Conservation (phyloP, 2,113 vertebrate species). For the Gymnobelideus leadbeateri region DNA sequence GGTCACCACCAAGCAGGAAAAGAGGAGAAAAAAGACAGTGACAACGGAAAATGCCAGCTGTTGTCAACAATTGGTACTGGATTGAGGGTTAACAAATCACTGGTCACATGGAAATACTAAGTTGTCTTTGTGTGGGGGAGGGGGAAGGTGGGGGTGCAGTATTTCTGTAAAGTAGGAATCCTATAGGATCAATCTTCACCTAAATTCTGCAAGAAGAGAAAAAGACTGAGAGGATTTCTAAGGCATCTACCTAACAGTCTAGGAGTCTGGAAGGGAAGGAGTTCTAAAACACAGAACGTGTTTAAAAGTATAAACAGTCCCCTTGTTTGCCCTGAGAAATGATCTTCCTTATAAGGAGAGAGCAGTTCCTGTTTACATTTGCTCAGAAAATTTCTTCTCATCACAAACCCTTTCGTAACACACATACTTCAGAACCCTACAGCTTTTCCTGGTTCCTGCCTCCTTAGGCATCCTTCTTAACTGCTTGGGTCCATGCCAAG, state of each 20-base stretch:
- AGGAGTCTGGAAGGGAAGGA: conserved; percentile 35
- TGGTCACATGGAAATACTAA: conserved; percentile 67
- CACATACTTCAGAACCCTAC: conserved; percentile 55
- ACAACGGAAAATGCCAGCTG: conserved; percentile 77
- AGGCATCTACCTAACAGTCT: neutral
- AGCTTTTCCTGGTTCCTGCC: conserved; percentile 58
- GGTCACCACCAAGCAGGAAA: neutral
- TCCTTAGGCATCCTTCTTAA: conserved; percentile 43
- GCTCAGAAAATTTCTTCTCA: conserved; percentile 59
- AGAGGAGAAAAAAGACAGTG: conserved; percentile 71
- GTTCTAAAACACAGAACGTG: conserved; percentile 6
- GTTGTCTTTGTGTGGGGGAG: conserved; percentile 63
- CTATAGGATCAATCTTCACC: conserved; percentile 37
- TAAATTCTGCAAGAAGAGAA: neutral
- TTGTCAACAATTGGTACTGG: conserved; percentile 74
- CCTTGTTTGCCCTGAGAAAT: conserved; percentile 52
- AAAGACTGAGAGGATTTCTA: conserved; percentile 5
- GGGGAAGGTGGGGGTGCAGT: too few species aligned
- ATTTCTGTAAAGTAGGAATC: conserved; percentile 65
- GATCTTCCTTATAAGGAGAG: conserved; percentile 67
- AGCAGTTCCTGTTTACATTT: conserved; percentile 64
- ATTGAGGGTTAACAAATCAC: conserved; percentile 72
- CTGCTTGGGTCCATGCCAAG: conserved; percentile 28
- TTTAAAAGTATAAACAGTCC: conserved; percentile 49
- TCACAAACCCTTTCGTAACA: conserved; percentile 55